phyloP scores from a whole-genome alignment of 2,113 vertebrate genomes.

The Rhodinocichla rosea region DNA sequence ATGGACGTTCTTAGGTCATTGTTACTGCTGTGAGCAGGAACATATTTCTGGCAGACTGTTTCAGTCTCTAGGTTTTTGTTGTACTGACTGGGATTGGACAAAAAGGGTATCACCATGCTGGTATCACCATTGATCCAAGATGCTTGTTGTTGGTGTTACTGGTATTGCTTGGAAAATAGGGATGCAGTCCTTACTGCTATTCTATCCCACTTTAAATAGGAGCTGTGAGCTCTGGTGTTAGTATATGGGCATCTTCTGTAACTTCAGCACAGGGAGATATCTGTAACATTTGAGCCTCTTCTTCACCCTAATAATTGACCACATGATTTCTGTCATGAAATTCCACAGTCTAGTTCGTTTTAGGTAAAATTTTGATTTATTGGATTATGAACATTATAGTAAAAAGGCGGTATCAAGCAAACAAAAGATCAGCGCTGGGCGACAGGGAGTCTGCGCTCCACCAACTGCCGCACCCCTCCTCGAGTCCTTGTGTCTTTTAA shows the following conservation, averaged over 20 bases:
- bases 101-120: neutral
- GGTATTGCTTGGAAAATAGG: neutral
- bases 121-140: neutral
- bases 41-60: neutral
- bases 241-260: neutral
- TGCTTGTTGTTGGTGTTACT: accelerated
- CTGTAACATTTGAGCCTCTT: neutral
- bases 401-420: too few relatives aligned
- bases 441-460: too few relatives aligned
- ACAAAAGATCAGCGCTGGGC: too few relatives aligned
- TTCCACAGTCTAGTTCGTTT: too few relatives aligned
- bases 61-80: neutral
- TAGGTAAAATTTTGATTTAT: too few relatives aligned
- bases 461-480: too few relatives aligned
- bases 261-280: neutral
- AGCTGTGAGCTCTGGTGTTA: neutral
- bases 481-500: too few relatives aligned
- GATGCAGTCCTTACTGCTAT: neutral
- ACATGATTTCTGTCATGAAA: too few relatives aligned
- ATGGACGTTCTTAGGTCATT: neutral
- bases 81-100: neutral
- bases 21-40: neutral
- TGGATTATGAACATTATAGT: too few relatives aligned
- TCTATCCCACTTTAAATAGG: neutral
- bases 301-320: neutral